These are phyloP conservation scores for Venustoraphidia nigricollis DNA, from an alignment of 2,888 invertebrate genomes.

Conservation along the genomic window DNA sequence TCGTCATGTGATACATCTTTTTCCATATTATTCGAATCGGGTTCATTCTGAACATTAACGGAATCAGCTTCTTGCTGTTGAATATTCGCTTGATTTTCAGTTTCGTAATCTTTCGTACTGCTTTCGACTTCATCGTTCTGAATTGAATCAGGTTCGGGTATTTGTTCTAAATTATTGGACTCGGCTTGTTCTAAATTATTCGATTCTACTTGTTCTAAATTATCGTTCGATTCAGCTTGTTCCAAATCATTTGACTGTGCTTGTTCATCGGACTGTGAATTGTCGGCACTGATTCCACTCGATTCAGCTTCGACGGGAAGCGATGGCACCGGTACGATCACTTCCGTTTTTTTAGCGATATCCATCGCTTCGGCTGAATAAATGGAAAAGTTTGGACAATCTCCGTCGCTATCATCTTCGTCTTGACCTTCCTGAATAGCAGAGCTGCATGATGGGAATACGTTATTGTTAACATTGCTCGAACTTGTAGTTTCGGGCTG, in stretches of 20 bases:
- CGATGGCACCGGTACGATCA: slow-evolving; percentile 12
- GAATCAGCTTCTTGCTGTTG: slow-evolving; percentile 6
- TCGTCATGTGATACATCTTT: slow-evolving; percentile 6
- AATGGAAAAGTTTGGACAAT: slow-evolving; percentile 74
- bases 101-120: slow-evolving; percentile 28
- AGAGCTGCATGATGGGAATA: slow-evolving; percentile 9
- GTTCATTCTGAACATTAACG: slow-evolving; percentile 6
- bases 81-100: slow-evolving; percentile 23
- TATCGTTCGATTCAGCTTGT: too few species aligned
- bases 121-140: slow-evolving; percentile 21
- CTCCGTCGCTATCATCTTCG: slow-evolving; percentile 41
- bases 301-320: slow-evolving; percentile 1
- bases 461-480: too few species aligned
- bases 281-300: neutral
- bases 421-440: slow-evolving; percentile 14
- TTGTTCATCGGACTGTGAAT: too few species aligned
- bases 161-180: slow-evolving; percentile 1
- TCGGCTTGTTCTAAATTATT: neutral
- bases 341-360: slow-evolving; percentile 40
- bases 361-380: slow-evolving; percentile 71
- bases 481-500: too few species aligned
- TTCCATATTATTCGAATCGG: slow-evolving; percentile 9
- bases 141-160: slow-evolving; percentile 4
- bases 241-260: too few species aligned
- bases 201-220: neutral